Evolutionary conservation across 2,113 vertebrate genomes (phyloP).

Genomic region (Ciconia stormi): DNA sequence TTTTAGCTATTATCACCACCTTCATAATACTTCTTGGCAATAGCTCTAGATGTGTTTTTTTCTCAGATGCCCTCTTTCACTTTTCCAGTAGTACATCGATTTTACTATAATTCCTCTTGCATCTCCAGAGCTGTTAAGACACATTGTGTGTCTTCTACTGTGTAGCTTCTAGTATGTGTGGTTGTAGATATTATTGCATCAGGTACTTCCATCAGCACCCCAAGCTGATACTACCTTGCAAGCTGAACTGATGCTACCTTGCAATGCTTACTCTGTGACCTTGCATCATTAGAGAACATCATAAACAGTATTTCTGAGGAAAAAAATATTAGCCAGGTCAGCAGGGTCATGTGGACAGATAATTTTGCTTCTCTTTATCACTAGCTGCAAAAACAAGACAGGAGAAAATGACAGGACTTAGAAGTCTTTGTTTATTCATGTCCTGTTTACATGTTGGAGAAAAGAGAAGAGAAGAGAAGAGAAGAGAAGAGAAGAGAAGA

Average conservation of each 20-base stretch:
- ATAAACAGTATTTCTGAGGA: neutral
- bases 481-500: neutral
- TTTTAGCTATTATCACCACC: neutral
- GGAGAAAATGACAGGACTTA: neutral
- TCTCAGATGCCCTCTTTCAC: neutral
- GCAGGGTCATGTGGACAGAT: neutral
- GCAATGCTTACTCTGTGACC: neutral
- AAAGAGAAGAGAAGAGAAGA: accelerated
- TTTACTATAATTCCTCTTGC: neutral
- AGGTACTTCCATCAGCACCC: neutral
- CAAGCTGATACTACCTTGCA: neutral
- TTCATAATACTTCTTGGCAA: neutral
- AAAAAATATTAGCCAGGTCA: neutral
- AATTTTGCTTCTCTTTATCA: neutral
- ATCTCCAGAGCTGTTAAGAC: neutral
- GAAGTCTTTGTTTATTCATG: neutral
- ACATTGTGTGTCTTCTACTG: neutral
- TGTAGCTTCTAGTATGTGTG: neutral
- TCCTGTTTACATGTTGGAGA: neutral
- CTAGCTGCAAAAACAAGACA: neutral
- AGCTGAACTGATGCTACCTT: neutral
- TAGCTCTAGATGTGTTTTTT: neutral
- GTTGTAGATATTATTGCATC: neutral
- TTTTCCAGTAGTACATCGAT: neutral
- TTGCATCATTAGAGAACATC: neutral